phyloP scores from a whole-genome alignment of 2,888 invertebrate genomes.

The Magallana nippona region DNA sequence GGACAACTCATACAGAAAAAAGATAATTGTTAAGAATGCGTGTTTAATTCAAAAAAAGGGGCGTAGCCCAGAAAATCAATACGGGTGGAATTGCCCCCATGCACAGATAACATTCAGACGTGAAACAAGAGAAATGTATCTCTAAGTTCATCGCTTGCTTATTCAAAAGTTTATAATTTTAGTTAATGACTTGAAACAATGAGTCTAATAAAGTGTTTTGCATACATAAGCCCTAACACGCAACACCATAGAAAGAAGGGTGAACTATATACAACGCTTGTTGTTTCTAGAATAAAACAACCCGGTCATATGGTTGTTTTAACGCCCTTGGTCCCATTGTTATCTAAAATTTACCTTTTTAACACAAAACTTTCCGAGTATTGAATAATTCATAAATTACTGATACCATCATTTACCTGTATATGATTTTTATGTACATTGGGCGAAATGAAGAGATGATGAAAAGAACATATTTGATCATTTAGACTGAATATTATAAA shows the following conservation, averaged over 20 bases:
- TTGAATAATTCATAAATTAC: no score
- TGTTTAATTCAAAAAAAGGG: not conserved
- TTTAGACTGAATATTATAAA: no score
- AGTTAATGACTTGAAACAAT: not conserved
- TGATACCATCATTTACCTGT: no score
- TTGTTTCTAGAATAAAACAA: no score
- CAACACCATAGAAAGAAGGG: not conserved
- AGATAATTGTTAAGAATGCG: not conserved
- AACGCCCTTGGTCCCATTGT: no score
- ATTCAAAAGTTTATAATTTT: constrained; percentile 4
- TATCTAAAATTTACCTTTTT: no score
- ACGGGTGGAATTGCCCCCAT: not conserved
- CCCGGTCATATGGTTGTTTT: no score
- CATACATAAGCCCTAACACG: not conserved
- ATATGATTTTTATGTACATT: no score
- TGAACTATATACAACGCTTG: no score
- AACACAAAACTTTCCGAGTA: no score
- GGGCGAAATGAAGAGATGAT: no score
- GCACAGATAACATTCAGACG: not conserved
- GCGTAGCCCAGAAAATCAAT: not conserved
- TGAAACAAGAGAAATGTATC: not conserved
- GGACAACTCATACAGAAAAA: not conserved
- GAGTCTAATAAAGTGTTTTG: not conserved
- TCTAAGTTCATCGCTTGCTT: not conserved
- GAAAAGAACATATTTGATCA: no score